Conservation (phyloP, 2,113 vertebrate species). For the Herpetotheres cachinnans region DNA sequence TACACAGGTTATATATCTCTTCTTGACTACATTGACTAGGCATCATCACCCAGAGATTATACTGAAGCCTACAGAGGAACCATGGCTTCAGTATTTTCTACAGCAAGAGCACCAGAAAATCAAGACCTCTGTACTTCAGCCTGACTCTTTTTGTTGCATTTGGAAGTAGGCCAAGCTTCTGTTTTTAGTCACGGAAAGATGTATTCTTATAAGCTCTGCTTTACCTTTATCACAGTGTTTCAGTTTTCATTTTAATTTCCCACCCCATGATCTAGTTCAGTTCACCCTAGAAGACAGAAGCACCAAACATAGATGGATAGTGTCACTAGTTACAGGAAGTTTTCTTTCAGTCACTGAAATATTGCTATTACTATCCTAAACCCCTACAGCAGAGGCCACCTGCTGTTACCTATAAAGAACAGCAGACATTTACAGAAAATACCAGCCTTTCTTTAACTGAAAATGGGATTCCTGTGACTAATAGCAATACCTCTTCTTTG, state of each 20-base stretch:
- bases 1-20: background rate
- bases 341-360: background rate
- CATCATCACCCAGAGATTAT: background rate
- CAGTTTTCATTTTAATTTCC: background rate
- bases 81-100: background rate
- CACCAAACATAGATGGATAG: background rate
- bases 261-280: background rate
- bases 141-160: background rate
- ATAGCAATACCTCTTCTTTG: background rate
- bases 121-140: background rate
- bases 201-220: background rate
- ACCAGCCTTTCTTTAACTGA: background rate
- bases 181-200: background rate
- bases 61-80: background rate
- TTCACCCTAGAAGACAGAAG: background rate
- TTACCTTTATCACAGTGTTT: background rate
- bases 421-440: background rate
- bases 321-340: background rate
- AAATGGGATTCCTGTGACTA: rapidly evolving
- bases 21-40: background rate
- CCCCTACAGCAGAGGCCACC: background rate
- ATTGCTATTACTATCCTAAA: background rate
- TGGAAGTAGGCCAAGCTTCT: background rate
- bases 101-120: background rate
- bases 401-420: background rate